A percentile compares a stretch with the other conserved stretches of the same genome.
These are phyloP conservation scores for Dichetophora obliterata DNA, from an alignment of 2,888 invertebrate genomes.

Conservation along the genomic window DNA sequence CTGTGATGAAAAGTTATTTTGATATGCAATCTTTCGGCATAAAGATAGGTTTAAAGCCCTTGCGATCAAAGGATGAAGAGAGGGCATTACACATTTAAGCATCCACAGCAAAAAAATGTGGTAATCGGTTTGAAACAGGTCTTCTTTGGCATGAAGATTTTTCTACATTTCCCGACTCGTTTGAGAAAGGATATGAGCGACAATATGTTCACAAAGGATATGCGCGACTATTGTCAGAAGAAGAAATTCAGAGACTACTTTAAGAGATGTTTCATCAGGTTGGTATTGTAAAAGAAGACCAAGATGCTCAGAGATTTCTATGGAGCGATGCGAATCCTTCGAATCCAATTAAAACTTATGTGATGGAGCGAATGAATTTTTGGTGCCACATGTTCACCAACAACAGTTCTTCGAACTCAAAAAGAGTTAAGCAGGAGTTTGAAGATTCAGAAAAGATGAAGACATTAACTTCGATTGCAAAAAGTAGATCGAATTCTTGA, in stretches of 20 bases:
- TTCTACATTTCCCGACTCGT: too few species aligned
- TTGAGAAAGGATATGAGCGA: background rate
- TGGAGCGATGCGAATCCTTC: background rate
- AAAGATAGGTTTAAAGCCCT: too few species aligned
- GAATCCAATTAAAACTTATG: background rate
- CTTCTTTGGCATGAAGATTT: background rate
- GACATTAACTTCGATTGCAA: too few species aligned
- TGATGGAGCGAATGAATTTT: background rate
- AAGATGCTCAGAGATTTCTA: background rate
- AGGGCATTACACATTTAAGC: background rate
- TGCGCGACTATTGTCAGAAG: background rate
- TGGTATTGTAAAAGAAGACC: background rate
- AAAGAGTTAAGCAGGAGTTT: too few species aligned
- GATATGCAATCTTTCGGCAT: too few species aligned
- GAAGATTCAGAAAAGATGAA: too few species aligned
- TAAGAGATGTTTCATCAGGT: background rate
- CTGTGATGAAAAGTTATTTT: too few species aligned
- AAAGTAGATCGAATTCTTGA: too few species aligned
- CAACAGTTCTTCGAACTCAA: background rate
- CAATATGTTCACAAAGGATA: background rate
- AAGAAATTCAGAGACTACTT: background rate
- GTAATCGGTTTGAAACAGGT: background rate
- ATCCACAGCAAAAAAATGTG: background rate
- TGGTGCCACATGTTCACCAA: background rate
- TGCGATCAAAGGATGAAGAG: too few species aligned